Percentiles rank a stretch among this genome's conserved stretches.
phyloP scores from a whole-genome alignment of 2,113 vertebrate species.

The Trogon melanurus region DNA sequence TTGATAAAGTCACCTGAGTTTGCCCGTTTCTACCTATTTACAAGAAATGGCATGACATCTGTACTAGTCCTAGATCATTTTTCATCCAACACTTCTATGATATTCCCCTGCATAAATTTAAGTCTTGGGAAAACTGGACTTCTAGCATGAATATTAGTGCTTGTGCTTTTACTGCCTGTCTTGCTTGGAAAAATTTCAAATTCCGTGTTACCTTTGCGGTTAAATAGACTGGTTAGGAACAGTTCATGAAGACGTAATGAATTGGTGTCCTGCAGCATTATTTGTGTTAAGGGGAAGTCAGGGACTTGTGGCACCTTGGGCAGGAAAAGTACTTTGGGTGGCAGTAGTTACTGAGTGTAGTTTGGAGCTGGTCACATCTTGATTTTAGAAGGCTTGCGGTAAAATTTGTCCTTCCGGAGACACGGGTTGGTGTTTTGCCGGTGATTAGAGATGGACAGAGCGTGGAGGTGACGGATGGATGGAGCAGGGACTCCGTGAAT shows the following conservation, averaged over 20 bases:
- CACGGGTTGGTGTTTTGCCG: neutral
- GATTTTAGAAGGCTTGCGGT: neutral
- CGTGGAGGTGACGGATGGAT: neutral
- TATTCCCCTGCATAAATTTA: neutral
- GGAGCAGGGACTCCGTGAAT: neutral
- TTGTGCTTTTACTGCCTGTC: neutral
- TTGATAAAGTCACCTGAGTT: neutral
- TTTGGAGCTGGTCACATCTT: neutral
- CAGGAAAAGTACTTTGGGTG: neutral
- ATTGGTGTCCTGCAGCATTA: neutral
- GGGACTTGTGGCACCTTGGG: neutral
- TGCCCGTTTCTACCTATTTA: neutral
- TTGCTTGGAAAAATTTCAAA: neutral
- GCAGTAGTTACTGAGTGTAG: neutral
- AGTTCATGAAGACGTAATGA: neutral
- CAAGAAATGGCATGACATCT: neutral
- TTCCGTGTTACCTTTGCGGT: neutral
- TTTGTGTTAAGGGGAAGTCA: neutral
- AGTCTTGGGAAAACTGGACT: neutral
- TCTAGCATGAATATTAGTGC: neutral
- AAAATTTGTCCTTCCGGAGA: neutral
- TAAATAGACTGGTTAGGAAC: neutral
- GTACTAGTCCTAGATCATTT: neutral
- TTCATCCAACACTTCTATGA: neutral
- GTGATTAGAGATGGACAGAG: neutral